These are phyloP conservation scores for Dysidea cf. avara DNA, from an alignment of 37 sponge, comb jelly and placozoan species.

Conservation along the genomic window DNA sequence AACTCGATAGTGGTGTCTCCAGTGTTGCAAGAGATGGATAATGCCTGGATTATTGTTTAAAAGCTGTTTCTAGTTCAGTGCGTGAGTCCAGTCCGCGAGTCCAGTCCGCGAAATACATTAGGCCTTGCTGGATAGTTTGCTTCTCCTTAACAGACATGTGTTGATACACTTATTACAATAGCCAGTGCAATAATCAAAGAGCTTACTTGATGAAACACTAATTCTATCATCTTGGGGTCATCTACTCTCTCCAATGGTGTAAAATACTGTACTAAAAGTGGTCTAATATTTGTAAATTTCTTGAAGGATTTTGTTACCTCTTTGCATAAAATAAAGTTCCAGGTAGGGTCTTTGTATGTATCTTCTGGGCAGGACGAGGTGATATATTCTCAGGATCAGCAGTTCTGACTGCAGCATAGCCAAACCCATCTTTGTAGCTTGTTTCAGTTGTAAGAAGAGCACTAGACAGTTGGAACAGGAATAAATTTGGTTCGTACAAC, in stretches of 20 bases:
- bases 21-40: too few species aligned
- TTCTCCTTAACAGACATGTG: constrained; percentile 13
- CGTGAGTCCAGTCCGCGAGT: too few species aligned
- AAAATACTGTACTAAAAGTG: constrained; percentile 9
- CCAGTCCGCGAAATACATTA: too few species aligned
- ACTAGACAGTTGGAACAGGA: too few species aligned
- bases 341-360: constrained; percentile 22
- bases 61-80: too few species aligned
- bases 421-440: too few species aligned
- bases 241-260: constrained; percentile 20
- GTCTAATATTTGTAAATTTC: too few species aligned
- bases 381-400: constrained; percentile 43
- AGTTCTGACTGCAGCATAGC: background rate
- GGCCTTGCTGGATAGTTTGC: background rate
- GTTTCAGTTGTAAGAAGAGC: too few species aligned
- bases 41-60: too few species aligned
- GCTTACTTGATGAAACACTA: constrained; percentile 24
- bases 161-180: constrained; percentile 24
- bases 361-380: constrained; percentile 7
- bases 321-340: constrained; percentile 45
- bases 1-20: too few species aligned
- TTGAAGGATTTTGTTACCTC: constrained; percentile 19
- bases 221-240: background rate
- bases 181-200: background rate
- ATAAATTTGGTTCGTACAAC: too few species aligned